phyloP scores from a whole-genome alignment of 2,113 vertebrate species.

The Onychostruthus taczanowskii region DNA sequence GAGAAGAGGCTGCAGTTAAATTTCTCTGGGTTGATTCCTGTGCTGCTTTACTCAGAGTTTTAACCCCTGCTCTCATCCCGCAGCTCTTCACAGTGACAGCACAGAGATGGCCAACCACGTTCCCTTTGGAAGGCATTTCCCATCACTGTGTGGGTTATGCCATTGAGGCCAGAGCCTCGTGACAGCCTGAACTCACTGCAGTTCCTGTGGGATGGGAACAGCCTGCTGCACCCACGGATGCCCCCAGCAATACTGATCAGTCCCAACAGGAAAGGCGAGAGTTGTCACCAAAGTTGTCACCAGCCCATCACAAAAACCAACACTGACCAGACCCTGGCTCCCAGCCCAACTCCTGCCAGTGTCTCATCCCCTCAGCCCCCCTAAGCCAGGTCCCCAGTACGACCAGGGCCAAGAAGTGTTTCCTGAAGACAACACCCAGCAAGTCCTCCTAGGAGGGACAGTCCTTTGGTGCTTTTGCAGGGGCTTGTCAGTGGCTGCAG shows the following conservation, averaged over 20 bases:
- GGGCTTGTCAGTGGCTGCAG: background rate
- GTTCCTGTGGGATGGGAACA: background rate
- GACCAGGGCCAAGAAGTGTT: background rate
- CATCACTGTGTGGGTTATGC: fast-evolving
- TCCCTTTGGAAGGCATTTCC: background rate
- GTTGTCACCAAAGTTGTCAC: background rate
- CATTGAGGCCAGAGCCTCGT: background rate
- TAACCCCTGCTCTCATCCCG: background rate
- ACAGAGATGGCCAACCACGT: background rate
- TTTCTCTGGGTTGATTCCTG: background rate
- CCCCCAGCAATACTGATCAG: background rate
- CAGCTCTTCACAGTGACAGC: background rate
- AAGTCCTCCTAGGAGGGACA: background rate
- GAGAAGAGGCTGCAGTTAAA: background rate
- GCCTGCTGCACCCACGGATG: background rate
- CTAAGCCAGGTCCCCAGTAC: background rate
- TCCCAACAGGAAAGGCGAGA: background rate
- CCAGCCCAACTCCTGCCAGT: background rate
- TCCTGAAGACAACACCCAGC: background rate
- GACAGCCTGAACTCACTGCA: background rate
- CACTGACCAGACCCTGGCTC: background rate
- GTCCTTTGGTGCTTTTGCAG: background rate
- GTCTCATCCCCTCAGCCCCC: background rate
- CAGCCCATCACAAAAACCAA: background rate
- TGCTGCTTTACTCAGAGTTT: background rate